Conservation (phyloP, 2,888 invertebrate genomes). For the Autographa gamma region DNA sequence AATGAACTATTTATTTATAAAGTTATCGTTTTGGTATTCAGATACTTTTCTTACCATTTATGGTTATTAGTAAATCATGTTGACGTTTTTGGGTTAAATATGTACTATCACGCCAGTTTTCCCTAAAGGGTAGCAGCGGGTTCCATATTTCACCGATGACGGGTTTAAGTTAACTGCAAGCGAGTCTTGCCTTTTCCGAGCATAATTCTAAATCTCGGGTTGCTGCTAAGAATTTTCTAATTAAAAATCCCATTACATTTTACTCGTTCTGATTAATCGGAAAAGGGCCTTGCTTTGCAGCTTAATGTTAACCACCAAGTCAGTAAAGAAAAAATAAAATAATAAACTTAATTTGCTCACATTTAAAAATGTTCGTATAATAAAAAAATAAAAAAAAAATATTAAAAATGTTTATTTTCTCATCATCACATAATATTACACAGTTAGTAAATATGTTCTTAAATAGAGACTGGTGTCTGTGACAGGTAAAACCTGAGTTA, state of each 20-base stretch:
- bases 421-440: no score
- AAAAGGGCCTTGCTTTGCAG: background rate
- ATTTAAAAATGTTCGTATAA: no score
- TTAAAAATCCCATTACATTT: background rate
- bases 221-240: background rate
- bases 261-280: background rate
- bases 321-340: no score
- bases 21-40: conserved; percentile 25
- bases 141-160: background rate
- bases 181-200: background rate
- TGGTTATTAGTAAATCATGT: conserved; percentile 17
- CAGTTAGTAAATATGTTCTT: no score
- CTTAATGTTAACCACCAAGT: background rate
- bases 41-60: conserved; percentile 23
- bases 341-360: background rate
- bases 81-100: conserved; percentile 14
- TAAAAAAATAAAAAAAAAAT: no score
- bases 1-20: conserved; percentile 36
- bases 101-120: background rate
- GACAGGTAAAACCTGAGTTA: no score
- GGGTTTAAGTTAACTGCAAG: background rate
- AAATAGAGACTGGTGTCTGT: no score
- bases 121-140: background rate
- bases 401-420: no score
- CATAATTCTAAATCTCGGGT: background rate